These are phyloP conservation scores for Tinea pellionella DNA, from an alignment of 2,888 invertebrate species.

Conservation along the genomic window DNA sequence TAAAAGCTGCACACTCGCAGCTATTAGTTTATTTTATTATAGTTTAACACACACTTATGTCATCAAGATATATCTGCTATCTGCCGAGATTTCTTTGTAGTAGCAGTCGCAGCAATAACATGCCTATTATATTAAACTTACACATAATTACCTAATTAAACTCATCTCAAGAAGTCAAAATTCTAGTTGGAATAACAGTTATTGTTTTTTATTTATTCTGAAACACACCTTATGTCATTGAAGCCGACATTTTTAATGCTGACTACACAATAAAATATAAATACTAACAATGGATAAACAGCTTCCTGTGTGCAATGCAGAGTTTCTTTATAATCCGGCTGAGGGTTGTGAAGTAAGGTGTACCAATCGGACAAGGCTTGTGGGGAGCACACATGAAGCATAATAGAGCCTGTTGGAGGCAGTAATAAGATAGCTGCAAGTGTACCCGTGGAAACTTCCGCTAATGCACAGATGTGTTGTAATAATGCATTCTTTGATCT, in stretches of 20 bases:
- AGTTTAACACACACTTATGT: too few relatives aligned
- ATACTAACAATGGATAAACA: conserved; percentile 93
- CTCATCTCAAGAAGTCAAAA: too few relatives aligned
- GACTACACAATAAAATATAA: neutral
- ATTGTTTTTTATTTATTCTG: too few relatives aligned
- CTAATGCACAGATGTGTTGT: conserved; percentile 83
- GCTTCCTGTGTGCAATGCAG: conserved; percentile 97
- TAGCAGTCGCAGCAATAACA: neutral
- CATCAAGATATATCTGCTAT: too few relatives aligned
- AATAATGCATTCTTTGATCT: conserved; percentile 81
- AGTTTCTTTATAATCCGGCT: conserved; percentile 88
- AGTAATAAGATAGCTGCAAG: conserved; percentile 82
- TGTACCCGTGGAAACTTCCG: conserved; percentile 84
- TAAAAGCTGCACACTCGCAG: too few relatives aligned
- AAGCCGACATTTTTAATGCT: too few relatives aligned
- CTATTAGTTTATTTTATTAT: too few relatives aligned
- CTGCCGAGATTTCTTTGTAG: too few relatives aligned
- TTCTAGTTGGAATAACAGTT: too few relatives aligned
- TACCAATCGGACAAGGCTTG: conserved; percentile 95
- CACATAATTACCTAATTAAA: too few relatives aligned
- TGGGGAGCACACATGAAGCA: conserved; percentile 82
- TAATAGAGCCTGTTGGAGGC: conserved; percentile 83
- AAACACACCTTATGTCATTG: too few relatives aligned
- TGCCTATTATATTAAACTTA: neutral
- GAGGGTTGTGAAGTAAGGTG: conserved; percentile 93